These are phyloP conservation scores for Pipistrellus pygmaeus DNA, from an alignment of 2,797 vertebrate species.

Conservation along the genomic window DNA sequence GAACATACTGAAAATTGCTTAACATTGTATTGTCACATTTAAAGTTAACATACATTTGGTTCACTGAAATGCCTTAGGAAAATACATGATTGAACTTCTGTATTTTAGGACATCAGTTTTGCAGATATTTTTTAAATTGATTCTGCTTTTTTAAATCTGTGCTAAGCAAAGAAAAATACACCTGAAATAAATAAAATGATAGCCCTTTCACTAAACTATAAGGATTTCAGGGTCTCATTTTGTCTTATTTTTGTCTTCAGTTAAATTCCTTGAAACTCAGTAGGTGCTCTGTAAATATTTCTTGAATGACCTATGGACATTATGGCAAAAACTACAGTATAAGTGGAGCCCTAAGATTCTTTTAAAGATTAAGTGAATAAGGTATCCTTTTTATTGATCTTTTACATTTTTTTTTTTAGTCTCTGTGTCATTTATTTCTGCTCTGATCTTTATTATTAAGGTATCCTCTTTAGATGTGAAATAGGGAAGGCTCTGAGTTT, in stretches of 20 bases:
- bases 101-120: conserved; percentile 53
- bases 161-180: conserved; percentile 10
- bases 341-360: neutral
- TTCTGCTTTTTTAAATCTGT: conserved; percentile 31
- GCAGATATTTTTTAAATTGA: conserved; percentile 17
- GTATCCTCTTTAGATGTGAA: neutral
- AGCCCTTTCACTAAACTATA: neutral
- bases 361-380: conserved; percentile 28
- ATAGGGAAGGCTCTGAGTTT: neutral
- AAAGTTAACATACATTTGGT: neutral
- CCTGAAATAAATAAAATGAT: conserved; percentile 26
- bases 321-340: conserved; percentile 6
- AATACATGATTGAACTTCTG: neutral
- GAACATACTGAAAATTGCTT: conserved; percentile 58
- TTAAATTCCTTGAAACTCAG: conserved; percentile 44
- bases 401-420: too few species aligned
- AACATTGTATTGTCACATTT: neutral
- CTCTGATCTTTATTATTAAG: too few species aligned
- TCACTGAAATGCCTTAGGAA: conserved; percentile 12
- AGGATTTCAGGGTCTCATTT: conserved; percentile 38
- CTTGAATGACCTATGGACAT: neutral
- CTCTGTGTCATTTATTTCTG: too few species aligned
- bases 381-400: neutral
- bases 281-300: conserved; percentile 43
- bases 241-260: conserved; percentile 3